A percentile compares a stretch with the other conserved stretches of the same genome.
Evolutionary conservation across 2,888 invertebrate species (phyloP).

Genomic region (Selenia dentaria): DNA sequence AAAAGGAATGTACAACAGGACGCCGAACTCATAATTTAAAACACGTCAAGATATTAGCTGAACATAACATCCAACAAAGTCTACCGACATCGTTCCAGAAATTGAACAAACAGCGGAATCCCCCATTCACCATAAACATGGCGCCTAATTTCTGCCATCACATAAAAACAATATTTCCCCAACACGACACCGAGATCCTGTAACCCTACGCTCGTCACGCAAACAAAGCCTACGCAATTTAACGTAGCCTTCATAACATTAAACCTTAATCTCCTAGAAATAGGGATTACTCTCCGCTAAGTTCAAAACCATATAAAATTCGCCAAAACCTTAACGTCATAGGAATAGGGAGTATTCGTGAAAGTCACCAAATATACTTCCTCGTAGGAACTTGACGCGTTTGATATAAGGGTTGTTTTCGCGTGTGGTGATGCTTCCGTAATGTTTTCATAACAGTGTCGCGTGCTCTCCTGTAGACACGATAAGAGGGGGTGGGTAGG

Average conservation of each 20-base stretch:
- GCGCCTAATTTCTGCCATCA: constrained; percentile 18
- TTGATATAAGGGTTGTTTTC: constrained; percentile 23
- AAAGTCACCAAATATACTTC: too few relatives aligned
- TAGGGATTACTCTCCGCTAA: constrained; percentile 1
- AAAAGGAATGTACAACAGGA: too few relatives aligned
- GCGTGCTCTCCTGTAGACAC: constrained; percentile 36
- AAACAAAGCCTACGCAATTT: constrained; percentile 12
- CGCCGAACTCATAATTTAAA: too few relatives aligned
- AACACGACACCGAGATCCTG: constrained; percentile 5
- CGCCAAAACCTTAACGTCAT: not conserved
- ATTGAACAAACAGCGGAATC: constrained; percentile 8
- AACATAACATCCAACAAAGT: not conserved
- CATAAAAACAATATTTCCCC: constrained; percentile 12
- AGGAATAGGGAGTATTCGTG: too few relatives aligned
- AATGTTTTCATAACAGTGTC: constrained; percentile 21
- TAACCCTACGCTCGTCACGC: constrained; percentile 15
- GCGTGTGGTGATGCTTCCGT: constrained; percentile 3
- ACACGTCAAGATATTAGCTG: not conserved
- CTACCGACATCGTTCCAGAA: not conserved
- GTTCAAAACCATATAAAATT: constrained; percentile 8
- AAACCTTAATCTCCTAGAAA: not conserved
- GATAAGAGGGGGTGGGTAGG: constrained; percentile 24
- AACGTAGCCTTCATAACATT: not conserved
- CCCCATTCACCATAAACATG: constrained; percentile 15
- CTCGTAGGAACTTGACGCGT: too few relatives aligned